phyloP scores from a whole-genome alignment of 2,888 invertebrate species.

The Latheticus oryzae region DNA sequence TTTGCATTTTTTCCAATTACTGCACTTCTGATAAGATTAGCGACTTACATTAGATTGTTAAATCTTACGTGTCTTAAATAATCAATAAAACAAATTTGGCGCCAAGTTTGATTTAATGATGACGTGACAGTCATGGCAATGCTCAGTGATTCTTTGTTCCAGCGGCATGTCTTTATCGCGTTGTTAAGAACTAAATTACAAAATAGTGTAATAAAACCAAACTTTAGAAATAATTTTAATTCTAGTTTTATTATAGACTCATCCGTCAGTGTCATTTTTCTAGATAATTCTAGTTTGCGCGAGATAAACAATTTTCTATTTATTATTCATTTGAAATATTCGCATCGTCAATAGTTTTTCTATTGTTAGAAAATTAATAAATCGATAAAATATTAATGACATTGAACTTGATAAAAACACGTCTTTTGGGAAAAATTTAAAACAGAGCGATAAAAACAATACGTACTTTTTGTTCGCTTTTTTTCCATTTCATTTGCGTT shows the following conservation, averaged over 20 bases:
- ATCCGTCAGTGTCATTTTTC: no score
- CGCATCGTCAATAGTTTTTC: background rate
- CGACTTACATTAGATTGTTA: no score
- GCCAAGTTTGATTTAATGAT: constrained; percentile 35
- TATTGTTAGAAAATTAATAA: no score
- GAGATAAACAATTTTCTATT: no score
- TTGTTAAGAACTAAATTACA: constrained; percentile 3
- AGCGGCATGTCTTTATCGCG: background rate
- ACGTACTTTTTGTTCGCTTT: constrained; percentile 51
- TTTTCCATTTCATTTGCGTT: constrained; percentile 33
- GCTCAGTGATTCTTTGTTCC: constrained; percentile 30
- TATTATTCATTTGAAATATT: background rate
- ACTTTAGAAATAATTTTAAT: constrained; percentile 5
- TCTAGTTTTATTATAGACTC: constrained; percentile 14
- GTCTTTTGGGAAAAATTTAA: background rate
- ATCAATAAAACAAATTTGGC: constrained; percentile 39
- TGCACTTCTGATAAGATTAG: no score
- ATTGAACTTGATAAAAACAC: constrained; percentile 13
- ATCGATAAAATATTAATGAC: constrained; percentile 11
- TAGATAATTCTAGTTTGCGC: constrained; percentile 24
- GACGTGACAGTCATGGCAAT: constrained; percentile 26
- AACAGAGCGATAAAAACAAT: no score
- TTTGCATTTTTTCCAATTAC: no score
- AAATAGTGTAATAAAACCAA: constrained; percentile 10
- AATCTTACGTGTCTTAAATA: constrained; percentile 15